phyloP scores from a whole-genome alignment of 2,888 invertebrate species.

The Cylloceria caligata region DNA sequence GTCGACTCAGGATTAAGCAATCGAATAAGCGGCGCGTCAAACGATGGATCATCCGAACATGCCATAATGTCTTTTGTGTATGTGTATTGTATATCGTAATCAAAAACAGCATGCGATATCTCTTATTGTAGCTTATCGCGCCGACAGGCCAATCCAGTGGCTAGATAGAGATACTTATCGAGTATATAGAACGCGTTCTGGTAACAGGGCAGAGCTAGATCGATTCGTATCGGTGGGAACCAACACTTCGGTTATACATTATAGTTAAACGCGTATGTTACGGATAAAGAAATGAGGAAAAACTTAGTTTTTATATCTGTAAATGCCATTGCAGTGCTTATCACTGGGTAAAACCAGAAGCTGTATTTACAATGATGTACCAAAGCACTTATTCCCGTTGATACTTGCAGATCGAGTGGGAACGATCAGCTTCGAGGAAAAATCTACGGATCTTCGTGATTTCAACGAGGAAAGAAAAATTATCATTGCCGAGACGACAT shows the following conservation, averaged over 20 bases:
- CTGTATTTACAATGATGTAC: background rate
- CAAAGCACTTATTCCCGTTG: background rate
- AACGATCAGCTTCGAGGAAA: slow-evolving; percentile 39
- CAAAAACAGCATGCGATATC: background rate
- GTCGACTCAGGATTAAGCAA: slow-evolving; percentile 10
- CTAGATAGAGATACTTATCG: slow-evolving; percentile 18
- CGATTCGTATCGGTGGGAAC: background rate
- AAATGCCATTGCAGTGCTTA: background rate
- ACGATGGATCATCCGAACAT: slow-evolving; percentile 1
- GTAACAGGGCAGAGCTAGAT: background rate
- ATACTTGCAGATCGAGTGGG: slow-evolving; percentile 47
- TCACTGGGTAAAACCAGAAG: slow-evolving; percentile 28
- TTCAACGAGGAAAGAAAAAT: slow-evolving; percentile 20
- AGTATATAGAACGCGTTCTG: background rate
- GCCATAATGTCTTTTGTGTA: background rate
- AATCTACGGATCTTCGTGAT: slow-evolving; percentile 1
- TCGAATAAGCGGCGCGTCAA: background rate
- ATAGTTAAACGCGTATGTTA: background rate
- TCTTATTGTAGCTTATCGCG: slow-evolving; percentile 31
- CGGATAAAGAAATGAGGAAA: background rate
- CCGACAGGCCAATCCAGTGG: background rate
- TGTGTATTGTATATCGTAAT: slow-evolving; percentile 26
- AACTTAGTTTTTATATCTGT: slow-evolving; percentile 20
- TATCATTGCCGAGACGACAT: slow-evolving; percentile 4
- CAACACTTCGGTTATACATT: background rate